Base-by-base conservation (phyloP, 2,888 invertebrate genomes). In the Phyllotreta striolata region DNA sequence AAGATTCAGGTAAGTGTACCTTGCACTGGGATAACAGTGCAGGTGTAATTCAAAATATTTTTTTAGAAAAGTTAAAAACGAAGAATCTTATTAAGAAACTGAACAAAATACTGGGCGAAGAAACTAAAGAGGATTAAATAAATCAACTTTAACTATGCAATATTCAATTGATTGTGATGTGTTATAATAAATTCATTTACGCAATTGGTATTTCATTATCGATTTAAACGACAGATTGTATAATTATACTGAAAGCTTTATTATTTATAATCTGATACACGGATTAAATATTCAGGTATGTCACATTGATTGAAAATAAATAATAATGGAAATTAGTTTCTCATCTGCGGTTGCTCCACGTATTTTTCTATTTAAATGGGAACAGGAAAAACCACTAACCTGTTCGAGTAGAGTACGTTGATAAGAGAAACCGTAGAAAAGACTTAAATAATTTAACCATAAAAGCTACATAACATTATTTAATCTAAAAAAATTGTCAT, bases 201-300 rank as follows among this genome's bases (percentile, higher is more conserved):
- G 24, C 24, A 24, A 24, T 24, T 24, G n/a, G n/a, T n/a, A n/a
- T n/a, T 4, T 24, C 24, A 4, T n/a, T 4, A 24, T 3, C 24
- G 24, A 24, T 24, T 24, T 3, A 24, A 24, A 24, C 24, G 2
- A 24, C 24, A 24, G 4, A 3, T 24, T 60, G 37, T 65, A 58
- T n/a, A n/a, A n/a, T n/a, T n/a, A n/a, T 78, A 76, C 76, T 78
- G 78, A 79, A 80, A 80, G 80, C 79, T 79, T 79, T 79, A 77
- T 77, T 75, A 68, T 73, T 70, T 66, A 70, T 72, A 71, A 67
- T 76, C 76, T 78, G 77, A 79, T 80, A 80, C 79, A 80, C 75
- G 78, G 78, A 75, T 74, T 76, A 78, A 70, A 79, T 79, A 77
- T 73, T 76, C 56, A 60, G 61, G 63, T 78, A 77, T 72, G 70